Evolutionary conservation across 2,888 invertebrate species (phyloP), one percentile per base, ranked within the genome.

Genomic region (Habrosyne pyritoides): DNA sequence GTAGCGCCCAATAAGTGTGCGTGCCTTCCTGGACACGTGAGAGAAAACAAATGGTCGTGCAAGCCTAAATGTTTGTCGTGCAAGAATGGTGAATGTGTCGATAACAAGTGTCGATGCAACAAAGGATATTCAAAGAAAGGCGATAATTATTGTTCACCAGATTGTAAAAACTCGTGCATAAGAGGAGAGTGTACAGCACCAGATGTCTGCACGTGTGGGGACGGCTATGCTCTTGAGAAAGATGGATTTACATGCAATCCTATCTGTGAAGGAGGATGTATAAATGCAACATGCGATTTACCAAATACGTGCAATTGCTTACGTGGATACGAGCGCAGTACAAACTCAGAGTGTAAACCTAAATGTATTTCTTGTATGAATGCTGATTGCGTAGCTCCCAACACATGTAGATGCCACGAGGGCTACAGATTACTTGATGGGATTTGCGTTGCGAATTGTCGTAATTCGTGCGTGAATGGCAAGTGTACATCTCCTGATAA

Each of bases 81-180:
- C 51, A 36, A 62, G 2, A 69, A 86, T 54, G 86, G 86, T 5
- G 56, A 59, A 14, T 89, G 89, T 61, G 63, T 73, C 2, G 72
- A 67, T 5, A 73, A 81, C 28, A 60, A 55, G 0, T 86, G 87
- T 47, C 61, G 57, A 24, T 78, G 83, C 47, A 47, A 66, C 8
- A 14, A 55, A 18, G 79, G 81, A 10, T 77, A 70, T 56, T 36
- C 52, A 56, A 69, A 64, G 50, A 48, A 47, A 24, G 65, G 33
- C n/a, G 46, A 58, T 5, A 60, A 53, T 24, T 50, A 53, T 6
- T 87, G 87, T 55, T 48, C 63, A 10, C 82, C 86, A 6, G 53
- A 60, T 6, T 85, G 86, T 57, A 56, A 60, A 6, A 54, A 62
- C 2, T 55, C 58, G 1, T 87, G 88, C 57, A 54, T 61, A 0